Evolutionary conservation across 2,113 vertebrate species (phyloP).

Genomic region (Oriolus oriolus): DNA sequence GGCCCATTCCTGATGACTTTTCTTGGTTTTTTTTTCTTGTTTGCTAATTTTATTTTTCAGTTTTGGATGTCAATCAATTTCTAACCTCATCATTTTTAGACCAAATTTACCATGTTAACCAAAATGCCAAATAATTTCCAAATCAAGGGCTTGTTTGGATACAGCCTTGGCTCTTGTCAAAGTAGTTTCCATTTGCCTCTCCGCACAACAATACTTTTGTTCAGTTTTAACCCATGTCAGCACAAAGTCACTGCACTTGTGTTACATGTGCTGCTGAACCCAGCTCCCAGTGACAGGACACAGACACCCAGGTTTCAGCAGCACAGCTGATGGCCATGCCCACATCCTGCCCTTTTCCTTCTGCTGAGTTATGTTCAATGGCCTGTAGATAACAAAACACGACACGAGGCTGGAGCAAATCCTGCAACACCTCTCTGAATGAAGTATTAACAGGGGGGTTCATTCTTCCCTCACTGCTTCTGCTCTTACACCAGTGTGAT

Average conservation of each 20-base stretch:
- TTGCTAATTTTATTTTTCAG: background rate
- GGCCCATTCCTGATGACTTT: background rate
- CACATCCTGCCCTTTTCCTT: background rate
- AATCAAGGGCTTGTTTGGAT: background rate
- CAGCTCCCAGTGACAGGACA: background rate
- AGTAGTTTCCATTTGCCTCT: background rate
- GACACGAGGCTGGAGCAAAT: conserved; percentile 4
- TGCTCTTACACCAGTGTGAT: background rate
- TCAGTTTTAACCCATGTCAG: background rate
- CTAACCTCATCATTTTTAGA: background rate
- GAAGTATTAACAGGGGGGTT: background rate
- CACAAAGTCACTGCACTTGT: background rate
- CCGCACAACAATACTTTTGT: background rate
- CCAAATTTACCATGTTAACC: background rate
- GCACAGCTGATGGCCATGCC: background rate
- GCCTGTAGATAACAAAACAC: conserved; percentile 7
- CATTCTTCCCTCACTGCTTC: background rate
- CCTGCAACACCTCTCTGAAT: background rate
- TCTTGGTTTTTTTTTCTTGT: background rate
- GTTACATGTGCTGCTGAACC: background rate
- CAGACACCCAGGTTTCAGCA: background rate
- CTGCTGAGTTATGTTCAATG: background rate
- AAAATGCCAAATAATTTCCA: background rate
- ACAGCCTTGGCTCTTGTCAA: background rate
- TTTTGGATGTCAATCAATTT: background rate